A percentile compares a stretch with the other conserved stretches of the same genome.
phyloP scores from a whole-genome alignment of 92 coral and sea anemone genomes.

The Palythoa caribaeorum region DNA sequence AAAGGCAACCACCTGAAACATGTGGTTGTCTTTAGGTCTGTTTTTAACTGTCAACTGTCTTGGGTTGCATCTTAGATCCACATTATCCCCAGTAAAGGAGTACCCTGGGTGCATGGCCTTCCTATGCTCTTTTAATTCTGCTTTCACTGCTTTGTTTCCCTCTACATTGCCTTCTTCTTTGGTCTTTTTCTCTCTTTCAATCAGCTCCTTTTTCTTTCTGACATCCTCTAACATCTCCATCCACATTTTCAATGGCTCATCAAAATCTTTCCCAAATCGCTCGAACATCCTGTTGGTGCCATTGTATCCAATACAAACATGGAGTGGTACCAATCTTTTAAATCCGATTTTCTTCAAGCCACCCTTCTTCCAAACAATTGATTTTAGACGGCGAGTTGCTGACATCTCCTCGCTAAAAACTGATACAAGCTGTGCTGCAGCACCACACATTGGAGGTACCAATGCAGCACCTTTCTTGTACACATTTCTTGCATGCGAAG shows the following conservation, averaged over 20 bases:
- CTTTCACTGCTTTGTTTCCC: neutral
- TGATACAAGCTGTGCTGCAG: slow-evolving; percentile 58
- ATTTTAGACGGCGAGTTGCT: slow-evolving; percentile 48
- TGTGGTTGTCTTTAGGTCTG: slow-evolving; percentile 63
- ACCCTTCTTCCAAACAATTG: slow-evolving; percentile 56
- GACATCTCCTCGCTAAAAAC: slow-evolving; percentile 40
- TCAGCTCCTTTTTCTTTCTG: slow-evolving; percentile 18
- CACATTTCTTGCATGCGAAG: slow-evolving; percentile 62
- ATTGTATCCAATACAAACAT: slow-evolving; percentile 60
- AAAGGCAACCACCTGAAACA: slow-evolving; percentile 61
- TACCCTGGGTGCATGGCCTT: slow-evolving; percentile 70
- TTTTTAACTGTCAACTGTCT: slow-evolving; percentile 28
- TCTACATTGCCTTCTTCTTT: neutral
- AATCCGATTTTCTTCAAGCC: slow-evolving; percentile 60
- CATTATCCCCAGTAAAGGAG: slow-evolving; percentile 68
- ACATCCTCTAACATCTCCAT: slow-evolving; percentile 40
- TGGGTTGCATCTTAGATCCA: neutral
- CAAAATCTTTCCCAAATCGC: slow-evolving; percentile 55
- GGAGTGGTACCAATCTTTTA: slow-evolving; percentile 34
- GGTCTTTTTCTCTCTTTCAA: neutral
- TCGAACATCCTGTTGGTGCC: slow-evolving; percentile 50
- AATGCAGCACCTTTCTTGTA: slow-evolving; percentile 49
- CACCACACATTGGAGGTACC: slow-evolving; percentile 62
- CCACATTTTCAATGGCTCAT: slow-evolving; percentile 31
- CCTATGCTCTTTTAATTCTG: slow-evolving; percentile 24